Base-by-base conservation (phyloP, 2,888 invertebrate genomes). In the Orchesellides sinensis region DNA sequence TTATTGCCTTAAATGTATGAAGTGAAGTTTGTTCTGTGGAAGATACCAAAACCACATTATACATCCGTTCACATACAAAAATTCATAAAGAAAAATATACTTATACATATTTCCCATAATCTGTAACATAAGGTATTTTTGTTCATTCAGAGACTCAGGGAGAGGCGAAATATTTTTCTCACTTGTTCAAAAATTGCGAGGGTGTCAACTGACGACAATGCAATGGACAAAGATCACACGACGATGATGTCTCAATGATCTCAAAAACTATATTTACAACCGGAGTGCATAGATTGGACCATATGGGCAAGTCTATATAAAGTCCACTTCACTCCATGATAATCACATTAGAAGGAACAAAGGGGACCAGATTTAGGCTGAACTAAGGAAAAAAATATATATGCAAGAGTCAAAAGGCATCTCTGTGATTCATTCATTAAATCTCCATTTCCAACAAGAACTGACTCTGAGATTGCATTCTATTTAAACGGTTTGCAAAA, bases 171-270 rank as follows among this genome's bases (percentile, higher is more conserved):
- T 14, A 47, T 14, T 47, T 47, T 47, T 47, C 47, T 47, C 47
- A 47, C 47, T 47, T 47, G n/a, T n/a, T n/a, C n/a, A 47, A 5
- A n/a, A 77, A 77, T 68, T 78, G 77, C 77, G 77, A 78, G 77
- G 77, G 77, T 78, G 77, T 68, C 27, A 47, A 19, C 17, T 47
- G 35, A n/a, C n/a, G n/a, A n/a, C n/a, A n/a, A n/a, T n/a, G n/a
- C n/a, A n/a, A n/a, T n/a, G n/a, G n/a, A n/a, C n/a, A n/a, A n/a
- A n/a, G n/a, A n/a, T n/a, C n/a, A n/a, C 32, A 5, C 3, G 23
- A 23, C 12, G 5, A 17, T 70, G 78, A 79, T 79, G 78, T 79
- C 78, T 79, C 70, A 70, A 79, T 79, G 35, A 49, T 40, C 23
- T 32, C 35, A n/a, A n/a, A n/a, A n/a, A n/a, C n/a, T n/a, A n/a